Evolutionary conservation across 2,888 invertebrate genomes (phyloP).

Genomic region (Pachydiplax longipennis): DNA sequence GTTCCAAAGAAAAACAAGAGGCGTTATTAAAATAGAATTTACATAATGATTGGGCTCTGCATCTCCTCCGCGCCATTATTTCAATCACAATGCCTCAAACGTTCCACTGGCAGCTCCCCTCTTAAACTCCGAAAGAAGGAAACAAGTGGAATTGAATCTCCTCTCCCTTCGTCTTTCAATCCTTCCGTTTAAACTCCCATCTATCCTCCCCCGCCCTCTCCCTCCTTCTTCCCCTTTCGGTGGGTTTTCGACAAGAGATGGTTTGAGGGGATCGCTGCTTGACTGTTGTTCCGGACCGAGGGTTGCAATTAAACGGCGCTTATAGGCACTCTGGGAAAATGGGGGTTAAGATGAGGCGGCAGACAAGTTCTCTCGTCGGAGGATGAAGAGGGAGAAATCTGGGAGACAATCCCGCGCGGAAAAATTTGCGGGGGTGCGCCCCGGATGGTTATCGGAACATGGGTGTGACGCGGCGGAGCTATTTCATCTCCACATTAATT

Average conservation of each 20-base stretch:
- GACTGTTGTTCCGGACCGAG: conserved; percentile 32
- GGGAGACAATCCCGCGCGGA: neutral
- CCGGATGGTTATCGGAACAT: neutral
- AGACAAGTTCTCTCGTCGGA: neutral
- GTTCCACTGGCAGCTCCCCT: neutral
- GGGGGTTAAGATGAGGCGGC: neutral
- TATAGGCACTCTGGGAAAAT: conserved; percentile 21
- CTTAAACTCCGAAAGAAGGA: neutral
- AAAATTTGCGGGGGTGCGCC: neutral
- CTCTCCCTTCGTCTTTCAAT: neutral
- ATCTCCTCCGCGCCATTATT: neutral
- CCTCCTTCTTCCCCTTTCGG: neutral
- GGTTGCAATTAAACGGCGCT: conserved; percentile 18
- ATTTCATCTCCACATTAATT: neutral
- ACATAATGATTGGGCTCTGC: neutral
- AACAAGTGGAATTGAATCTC: neutral
- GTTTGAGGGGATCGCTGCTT: neutral
- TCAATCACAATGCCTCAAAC: neutral
- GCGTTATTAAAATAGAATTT: too few relatives aligned
- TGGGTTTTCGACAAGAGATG: neutral
- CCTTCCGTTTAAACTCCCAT: neutral
- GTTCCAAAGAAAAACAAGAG: too few relatives aligned
- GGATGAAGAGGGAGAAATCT: neutral
- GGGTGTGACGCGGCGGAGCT: neutral
- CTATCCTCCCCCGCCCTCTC: neutral